phyloP scores from a whole-genome alignment of 2,888 invertebrate genomes.

The Athalia cordata region DNA sequence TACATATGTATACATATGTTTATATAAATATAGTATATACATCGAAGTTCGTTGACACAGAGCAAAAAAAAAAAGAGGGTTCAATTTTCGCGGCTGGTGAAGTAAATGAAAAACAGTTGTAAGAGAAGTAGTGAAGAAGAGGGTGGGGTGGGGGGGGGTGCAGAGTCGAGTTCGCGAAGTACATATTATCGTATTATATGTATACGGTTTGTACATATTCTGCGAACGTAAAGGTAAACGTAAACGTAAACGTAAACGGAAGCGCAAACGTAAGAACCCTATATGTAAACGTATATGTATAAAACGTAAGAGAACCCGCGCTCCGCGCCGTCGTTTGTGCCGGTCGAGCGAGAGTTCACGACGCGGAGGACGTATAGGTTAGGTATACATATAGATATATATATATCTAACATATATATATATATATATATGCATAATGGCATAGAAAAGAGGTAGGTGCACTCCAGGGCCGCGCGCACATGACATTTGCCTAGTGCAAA shows the following conservation, averaged over 20 bases:
- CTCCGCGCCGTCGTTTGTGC: not conserved
- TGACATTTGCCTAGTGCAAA: slow-evolving; percentile 50
- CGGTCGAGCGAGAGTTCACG: slow-evolving; percentile 43
- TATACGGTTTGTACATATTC: no score
- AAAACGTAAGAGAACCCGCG: no score
- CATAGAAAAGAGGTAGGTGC: slow-evolving; percentile 47
- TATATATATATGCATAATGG: no score
- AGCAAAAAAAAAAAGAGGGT: slow-evolving; percentile 65
- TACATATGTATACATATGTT: no score
- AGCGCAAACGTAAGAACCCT: no score
- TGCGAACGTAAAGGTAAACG: no score
- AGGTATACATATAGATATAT: not conserved
- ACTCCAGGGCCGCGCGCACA: slow-evolving; percentile 57
- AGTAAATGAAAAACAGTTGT: slow-evolving; percentile 14
- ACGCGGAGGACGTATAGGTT: slow-evolving; percentile 9
- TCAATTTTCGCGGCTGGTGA: slow-evolving; percentile 60
- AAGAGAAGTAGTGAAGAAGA: slow-evolving; percentile 14
- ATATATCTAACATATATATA: no score
- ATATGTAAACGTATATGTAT: no score
- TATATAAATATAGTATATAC: not conserved
- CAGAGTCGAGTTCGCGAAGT: no score
- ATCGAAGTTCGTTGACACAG: slow-evolving; percentile 67
- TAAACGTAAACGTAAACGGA: no score
- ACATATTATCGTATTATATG: no score
- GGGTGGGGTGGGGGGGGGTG: no score